These are phyloP conservation scores for Phytoseiulus persimilis DNA, from an alignment of 2,888 invertebrate genomes.

Conservation along the genomic window DNA sequence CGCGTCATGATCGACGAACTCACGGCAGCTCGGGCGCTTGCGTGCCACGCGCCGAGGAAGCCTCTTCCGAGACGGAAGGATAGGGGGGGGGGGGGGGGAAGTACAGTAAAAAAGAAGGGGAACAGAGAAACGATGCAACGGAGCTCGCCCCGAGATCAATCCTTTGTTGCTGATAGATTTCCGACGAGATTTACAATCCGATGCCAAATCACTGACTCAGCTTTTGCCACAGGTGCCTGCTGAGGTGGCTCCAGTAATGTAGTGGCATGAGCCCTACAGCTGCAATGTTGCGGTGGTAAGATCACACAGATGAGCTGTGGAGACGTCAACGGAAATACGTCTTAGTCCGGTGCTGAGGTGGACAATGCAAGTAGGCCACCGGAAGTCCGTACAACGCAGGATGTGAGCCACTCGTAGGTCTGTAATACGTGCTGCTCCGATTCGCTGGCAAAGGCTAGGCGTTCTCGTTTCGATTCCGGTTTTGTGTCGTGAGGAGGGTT, in stretches of 20 bases:
- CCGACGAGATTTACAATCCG: neutral
- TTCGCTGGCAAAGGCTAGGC: neutral
- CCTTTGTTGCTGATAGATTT: neutral
- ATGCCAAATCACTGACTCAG: neutral
- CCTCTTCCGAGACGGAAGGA: too few relatives aligned
- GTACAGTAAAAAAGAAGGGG: too few relatives aligned
- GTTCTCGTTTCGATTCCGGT: neutral
- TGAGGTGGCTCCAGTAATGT: neutral
- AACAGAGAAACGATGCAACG: too few relatives aligned
- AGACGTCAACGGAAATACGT: neutral
- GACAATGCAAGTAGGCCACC: neutral
- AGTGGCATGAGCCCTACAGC: neutral
- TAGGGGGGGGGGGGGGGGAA: too few relatives aligned
- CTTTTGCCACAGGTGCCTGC: neutral
- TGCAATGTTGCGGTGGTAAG: neutral
- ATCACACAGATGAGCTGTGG: neutral
- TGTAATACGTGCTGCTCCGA: neutral
- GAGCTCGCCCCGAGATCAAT: too few relatives aligned
- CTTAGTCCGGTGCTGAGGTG: neutral
- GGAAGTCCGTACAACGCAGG: neutral
- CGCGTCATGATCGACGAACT: too few relatives aligned
- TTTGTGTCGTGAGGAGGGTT: too few relatives aligned
- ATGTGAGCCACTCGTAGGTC: neutral
- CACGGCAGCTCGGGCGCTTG: too few relatives aligned
- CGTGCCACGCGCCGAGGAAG: too few relatives aligned